Evolutionary conservation across 2,888 invertebrate genomes (phyloP), one percentile per base, ranked within the genome.

Genomic region (Argyresthia albistria): DNA sequence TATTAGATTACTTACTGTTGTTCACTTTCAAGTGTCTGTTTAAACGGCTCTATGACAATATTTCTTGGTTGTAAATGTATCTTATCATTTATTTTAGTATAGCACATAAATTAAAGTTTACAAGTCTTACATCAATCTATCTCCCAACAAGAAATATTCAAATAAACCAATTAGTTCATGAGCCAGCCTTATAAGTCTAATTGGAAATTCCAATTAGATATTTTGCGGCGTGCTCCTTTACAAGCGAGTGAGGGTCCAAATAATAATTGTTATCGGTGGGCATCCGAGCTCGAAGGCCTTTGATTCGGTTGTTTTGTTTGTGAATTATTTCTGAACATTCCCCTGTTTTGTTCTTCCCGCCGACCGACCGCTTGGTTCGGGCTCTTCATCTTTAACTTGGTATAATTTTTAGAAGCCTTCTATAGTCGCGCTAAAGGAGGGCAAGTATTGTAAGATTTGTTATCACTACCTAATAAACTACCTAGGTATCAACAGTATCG

Each of bases 201-300:
- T 84, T 82, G 80, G 71, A 80, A 81, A 84, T 86, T 84, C 86
- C 84, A 83, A 82, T 84, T 82, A 81, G 80, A 82, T 82, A 79
- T 83, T 81, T 76, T 69, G 69, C 67, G 68, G 66, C 66, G 66
- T 69, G 69, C 69, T 73, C 73, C 72, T 66, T 64, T 55, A 57
- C 62, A 69, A 70, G 80, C 77, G 74, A 25, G 25, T 25, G 65
- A 68, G 72, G 72, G 76, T 74, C 72, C 73, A 69, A 76, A 73
- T 75, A 80, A 80, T 79, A 70, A 80, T 83, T 80, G 80, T 80
- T 83, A 76, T 79, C 73, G 72, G 68, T 64, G 76, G 70, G 73
- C 77, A 74, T 66, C 74, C 75, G 73, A 72, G 74, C 76, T 66
- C 64, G 64, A 67, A 56, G 57, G 60, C 69, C 76, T 80, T 78